A percentile compares a stretch with the other conserved stretches of the same genome.
phyloP scores from a whole-genome alignment of 2,113 vertebrate genomes.

The Maccullochella peelii region DNA sequence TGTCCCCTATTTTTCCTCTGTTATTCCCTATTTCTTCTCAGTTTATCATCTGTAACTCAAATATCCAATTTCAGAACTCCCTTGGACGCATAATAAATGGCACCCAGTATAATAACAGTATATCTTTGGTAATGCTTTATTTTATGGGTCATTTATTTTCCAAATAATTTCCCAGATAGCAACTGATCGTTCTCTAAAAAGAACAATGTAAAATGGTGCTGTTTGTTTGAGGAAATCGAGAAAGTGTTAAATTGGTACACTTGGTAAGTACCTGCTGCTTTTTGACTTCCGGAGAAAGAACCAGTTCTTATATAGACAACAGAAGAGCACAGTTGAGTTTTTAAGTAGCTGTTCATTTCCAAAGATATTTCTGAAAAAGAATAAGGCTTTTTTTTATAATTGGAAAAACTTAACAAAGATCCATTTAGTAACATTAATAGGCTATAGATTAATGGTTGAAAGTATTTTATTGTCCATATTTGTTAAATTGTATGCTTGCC shows the following conservation, averaged over 20 bases:
- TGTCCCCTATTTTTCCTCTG: neutral
- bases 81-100: neutral
- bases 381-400: neutral
- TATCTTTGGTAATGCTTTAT: neutral
- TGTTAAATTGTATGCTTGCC: neutral
- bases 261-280: neutral
- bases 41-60: neutral
- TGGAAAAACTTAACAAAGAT: neutral
- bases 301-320: neutral
- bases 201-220: neutral
- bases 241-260: neutral
- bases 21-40: constrained; percentile 1
- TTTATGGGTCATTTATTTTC: neutral
- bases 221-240: constrained; percentile 1
- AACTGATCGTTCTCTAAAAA: neutral
- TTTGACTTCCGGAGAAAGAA: constrained; percentile 1
- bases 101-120: neutral
- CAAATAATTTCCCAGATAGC: neutral
- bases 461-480: neutral
- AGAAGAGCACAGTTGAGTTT: neutral
- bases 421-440: neutral
- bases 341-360: neutral
- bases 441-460: neutral
- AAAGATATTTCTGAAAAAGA: neutral
- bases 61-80: constrained; percentile 3